Conservation (phyloP, 2,113 vertebrate genomes). For the Dermatemys mawii region DNA sequence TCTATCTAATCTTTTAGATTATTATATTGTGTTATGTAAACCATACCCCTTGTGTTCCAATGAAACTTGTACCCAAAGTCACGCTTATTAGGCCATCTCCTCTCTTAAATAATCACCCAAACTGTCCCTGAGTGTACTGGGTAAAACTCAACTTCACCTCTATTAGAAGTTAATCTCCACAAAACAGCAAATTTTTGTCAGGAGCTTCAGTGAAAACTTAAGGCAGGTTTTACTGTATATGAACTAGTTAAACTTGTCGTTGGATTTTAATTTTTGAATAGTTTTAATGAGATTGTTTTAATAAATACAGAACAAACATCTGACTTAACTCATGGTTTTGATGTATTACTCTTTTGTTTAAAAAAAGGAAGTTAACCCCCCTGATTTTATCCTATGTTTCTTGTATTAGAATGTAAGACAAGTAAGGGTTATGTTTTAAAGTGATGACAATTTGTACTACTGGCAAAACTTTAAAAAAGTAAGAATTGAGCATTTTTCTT, state of each 20-base stretch:
- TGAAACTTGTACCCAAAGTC: background rate
- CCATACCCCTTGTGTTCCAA: background rate
- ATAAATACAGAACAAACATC: background rate
- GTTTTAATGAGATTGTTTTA: background rate
- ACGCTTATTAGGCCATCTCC: background rate
- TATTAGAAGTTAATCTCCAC: background rate
- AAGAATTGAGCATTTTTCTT: background rate
- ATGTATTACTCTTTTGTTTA: no score
- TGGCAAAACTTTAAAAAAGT: background rate
- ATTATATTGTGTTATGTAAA: background rate
- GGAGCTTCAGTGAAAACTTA: background rate
- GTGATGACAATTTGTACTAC: background rate
- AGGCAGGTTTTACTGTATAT: slow-evolving; percentile 15
- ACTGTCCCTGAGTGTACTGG: background rate
- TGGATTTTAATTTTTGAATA: slow-evolving; percentile 33
- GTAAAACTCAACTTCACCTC: background rate
- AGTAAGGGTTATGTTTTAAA: background rate
- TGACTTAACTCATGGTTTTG: no score
- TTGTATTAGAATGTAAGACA: background rate
- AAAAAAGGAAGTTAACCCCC: background rate
- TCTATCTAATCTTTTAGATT: slow-evolving; percentile 31
- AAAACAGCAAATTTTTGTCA: slow-evolving; percentile 24
- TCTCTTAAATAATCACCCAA: background rate
- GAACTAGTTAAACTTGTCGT: slow-evolving; percentile 3
- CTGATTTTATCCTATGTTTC: background rate